Percentiles rank a stretch among this genome's conserved stretches.
Conservation (phyloP, 1,140 invertebrate genomes). For the Saccostrea cuccullata region DNA sequence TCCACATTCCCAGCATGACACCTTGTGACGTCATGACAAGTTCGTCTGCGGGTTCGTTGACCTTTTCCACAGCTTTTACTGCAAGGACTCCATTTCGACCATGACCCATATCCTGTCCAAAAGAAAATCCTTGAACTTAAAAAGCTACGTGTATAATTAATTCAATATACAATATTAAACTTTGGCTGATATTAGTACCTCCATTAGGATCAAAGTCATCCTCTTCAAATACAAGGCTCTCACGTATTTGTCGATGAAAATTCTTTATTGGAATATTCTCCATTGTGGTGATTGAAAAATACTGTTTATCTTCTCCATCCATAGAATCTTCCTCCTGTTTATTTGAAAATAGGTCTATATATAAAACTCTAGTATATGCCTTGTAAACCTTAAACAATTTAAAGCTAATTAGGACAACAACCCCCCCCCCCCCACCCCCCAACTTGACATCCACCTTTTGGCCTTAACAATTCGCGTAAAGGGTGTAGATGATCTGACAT, state of each 20-base stretch:
- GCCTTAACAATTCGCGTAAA: too few relatives aligned
- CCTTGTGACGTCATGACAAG: not conserved
- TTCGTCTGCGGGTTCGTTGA: not conserved
- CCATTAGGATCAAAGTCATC: not conserved
- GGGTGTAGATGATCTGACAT: too few relatives aligned
- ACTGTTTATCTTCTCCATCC: not conserved
- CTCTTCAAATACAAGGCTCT: not conserved
- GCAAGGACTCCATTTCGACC: conserved; percentile 4
- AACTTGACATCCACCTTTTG: too few relatives aligned
- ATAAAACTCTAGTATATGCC: too few relatives aligned
- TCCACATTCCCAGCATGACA: conserved; percentile 21
- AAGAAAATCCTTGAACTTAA: not conserved
- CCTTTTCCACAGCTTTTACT: not conserved
- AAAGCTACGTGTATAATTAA: not conserved
- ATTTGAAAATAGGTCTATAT: not conserved
- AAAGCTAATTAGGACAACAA: too few relatives aligned
- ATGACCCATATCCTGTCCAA: not conserved
- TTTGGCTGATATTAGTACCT: not conserved
- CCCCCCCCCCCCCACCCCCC: too few relatives aligned
- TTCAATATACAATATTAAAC: not conserved
- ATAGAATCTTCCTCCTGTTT: not conserved
- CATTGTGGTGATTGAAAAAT: not conserved
- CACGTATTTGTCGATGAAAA: not conserved
- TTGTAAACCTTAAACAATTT: too few relatives aligned
- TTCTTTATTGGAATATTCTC: not conserved